Base-by-base conservation (phyloP, 2,888 invertebrate species). In the Melinopterus prodromus region DNA sequence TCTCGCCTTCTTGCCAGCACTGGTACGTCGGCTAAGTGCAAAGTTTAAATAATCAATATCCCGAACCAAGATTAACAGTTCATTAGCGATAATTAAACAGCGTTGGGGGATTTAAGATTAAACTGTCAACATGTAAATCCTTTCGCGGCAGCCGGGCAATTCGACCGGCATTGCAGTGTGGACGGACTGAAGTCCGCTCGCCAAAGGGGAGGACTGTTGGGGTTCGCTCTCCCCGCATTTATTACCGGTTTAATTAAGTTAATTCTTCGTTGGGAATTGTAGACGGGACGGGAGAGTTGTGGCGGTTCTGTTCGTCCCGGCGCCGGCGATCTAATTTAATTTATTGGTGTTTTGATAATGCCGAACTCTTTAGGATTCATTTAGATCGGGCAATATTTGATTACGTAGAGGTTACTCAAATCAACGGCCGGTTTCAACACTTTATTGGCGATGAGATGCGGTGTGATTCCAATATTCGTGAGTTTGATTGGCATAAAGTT, bases 31-130 rank as follows among this genome's bases (percentile, higher is more conserved):
- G 12, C 53, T 81, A 83, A 84, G 81, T 82, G 82, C 82, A 82
- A 84, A 85, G 84, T 85, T 85, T 83, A 83, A 82, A 80, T 83
- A 84, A 84, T 84, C 84, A 80, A 84, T 84, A 84, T 79, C 80
- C 81, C 76, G 72, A 81, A 82, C 81, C 78, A 78, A 80, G 82
- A 83, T 84, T 84, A 84, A 81, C 82, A 77, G 81, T 82, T 84
- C 83, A 80, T 82, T 83, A 82, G 77, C 71, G 78, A 79, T 78
- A 82, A 82, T 82, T 82, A 82, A 79, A 76, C 76, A 69, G 71
- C 75, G 78, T 79, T 79, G 71, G 80, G 53, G 53, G 74, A 81
- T 78, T 80, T 77, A 70, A 76, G 78, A 71, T 80, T 82, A 83
- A 82, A 81, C 82, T 80, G 80, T 80, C 83, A 81, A 78, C 78